Conservation (phyloP, 2,888 invertebrate genomes). For the Nematopogon swammerdamellus region DNA sequence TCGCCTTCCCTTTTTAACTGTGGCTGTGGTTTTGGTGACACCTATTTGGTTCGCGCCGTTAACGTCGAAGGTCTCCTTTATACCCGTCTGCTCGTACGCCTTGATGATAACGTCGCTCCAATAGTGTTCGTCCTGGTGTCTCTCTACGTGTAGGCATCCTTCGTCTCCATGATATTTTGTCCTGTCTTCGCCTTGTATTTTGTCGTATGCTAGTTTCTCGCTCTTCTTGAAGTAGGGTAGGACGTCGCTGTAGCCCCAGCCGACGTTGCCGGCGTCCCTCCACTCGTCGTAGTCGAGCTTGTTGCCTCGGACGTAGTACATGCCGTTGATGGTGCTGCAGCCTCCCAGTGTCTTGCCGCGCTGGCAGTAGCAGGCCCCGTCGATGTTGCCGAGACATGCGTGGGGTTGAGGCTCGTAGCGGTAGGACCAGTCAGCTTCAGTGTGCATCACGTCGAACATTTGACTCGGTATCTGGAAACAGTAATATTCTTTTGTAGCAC, state of each 20-base stretch:
- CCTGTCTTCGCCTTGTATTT: neutral
- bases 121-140: neutral
- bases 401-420: constrained; percentile 35
- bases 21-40: constrained; percentile 13
- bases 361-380: constrained; percentile 44
- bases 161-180: constrained; percentile 1
- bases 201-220: constrained; percentile 16
- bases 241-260: constrained; percentile 56
- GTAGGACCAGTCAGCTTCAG: constrained; percentile 29
- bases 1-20: constrained; percentile 13
- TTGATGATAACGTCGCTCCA: constrained; percentile 6
- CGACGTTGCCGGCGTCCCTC: constrained; percentile 55
- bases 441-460: neutral
- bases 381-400: constrained; percentile 25
- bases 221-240: constrained; percentile 36
- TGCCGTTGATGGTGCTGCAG: constrained; percentile 59
- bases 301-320: constrained; percentile 64
- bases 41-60: constrained; percentile 12
- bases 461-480: neutral
- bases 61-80: constrained; percentile 4
- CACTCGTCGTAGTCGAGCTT: constrained; percentile 63
- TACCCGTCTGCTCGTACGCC: constrained; percentile 8
- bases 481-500: no score
- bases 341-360: constrained; percentile 66
- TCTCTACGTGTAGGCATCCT: constrained; percentile 4